phyloP scores from a whole-genome alignment of 2,888 invertebrate species.

The Torymus texanus region DNA sequence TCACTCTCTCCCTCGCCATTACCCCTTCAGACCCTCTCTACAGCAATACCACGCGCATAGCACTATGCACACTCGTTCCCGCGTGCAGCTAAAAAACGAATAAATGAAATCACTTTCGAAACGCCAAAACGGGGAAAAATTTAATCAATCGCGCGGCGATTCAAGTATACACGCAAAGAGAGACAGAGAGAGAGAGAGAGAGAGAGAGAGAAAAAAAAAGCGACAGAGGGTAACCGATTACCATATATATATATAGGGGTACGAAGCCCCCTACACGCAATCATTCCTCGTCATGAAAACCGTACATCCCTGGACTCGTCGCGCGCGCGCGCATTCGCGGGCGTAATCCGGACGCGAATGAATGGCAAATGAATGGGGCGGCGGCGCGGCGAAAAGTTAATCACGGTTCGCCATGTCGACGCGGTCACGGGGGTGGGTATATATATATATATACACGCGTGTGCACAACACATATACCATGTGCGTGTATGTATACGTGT shows the following conservation, averaged over 20 bases:
- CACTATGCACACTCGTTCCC: too few relatives aligned
- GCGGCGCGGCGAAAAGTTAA: slow-evolving; percentile 74
- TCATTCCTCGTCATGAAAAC: slow-evolving; percentile 56
- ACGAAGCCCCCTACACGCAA: slow-evolving; percentile 33
- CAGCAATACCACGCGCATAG: too few relatives aligned
- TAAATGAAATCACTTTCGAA: too few relatives aligned
- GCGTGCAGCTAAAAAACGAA: too few relatives aligned
- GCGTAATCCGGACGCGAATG: slow-evolving; percentile 74
- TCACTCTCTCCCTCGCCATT: too few relatives aligned
- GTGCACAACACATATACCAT: too few relatives aligned
- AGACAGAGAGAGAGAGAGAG: slow-evolving; percentile 14
- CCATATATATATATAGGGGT: slow-evolving; percentile 5
- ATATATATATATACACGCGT: slow-evolving; percentile 23
- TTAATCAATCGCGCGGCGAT: slow-evolving; percentile 55
- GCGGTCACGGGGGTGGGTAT: slow-evolving; percentile 59
- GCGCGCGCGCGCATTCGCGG: slow-evolving; percentile 15
- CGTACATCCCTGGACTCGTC: slow-evolving; percentile 21
- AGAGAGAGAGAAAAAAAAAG: too few relatives aligned
- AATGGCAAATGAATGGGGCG: slow-evolving; percentile 74
- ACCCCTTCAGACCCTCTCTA: too few relatives aligned
- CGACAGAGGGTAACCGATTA: not conserved
- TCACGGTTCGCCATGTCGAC: slow-evolving; percentile 73
- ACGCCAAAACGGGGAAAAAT: slow-evolving; percentile 39
- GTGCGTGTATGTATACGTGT: slow-evolving; percentile 19
- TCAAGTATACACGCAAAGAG: not conserved